A percentile compares a stretch with the other conserved stretches of the same genome.
Conservation (phyloP, 2,888 invertebrate genomes). For the Drosophila neotestacea region DNA sequence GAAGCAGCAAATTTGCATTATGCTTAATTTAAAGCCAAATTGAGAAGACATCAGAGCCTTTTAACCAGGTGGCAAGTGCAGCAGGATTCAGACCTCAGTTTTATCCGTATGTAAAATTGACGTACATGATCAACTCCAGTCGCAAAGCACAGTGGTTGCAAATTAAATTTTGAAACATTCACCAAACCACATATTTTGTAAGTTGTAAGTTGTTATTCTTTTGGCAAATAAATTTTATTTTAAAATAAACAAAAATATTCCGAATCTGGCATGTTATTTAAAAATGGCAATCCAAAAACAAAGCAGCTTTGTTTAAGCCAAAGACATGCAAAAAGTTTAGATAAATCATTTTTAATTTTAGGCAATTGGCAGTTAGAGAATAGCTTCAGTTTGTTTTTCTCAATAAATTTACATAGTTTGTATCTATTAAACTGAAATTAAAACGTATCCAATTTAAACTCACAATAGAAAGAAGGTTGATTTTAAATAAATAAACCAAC, state of each 20-base stretch:
- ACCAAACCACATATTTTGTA: not conserved
- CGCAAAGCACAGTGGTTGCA: not conserved
- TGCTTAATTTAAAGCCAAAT: constrained; percentile 49
- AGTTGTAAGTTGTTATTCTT: not conserved
- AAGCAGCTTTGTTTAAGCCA: constrained; percentile 6
- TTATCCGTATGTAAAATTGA: not conserved
- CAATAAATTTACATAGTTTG: not conserved
- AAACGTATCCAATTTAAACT: not conserved
- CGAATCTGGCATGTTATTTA: not conserved
- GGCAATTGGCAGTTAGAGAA: not conserved
- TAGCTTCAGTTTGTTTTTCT: not conserved
- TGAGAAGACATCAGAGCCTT: constrained; percentile 32
- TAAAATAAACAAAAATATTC: constrained; percentile 1
- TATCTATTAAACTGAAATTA: not conserved
- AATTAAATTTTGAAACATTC: not conserved
- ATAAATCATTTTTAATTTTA: constrained; percentile 2
- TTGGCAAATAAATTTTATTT: not conserved
- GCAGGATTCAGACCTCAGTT: not conserved
- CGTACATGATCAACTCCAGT: not conserved
- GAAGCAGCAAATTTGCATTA: constrained; percentile 50
- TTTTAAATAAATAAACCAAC: not conserved
- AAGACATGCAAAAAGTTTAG: constrained; percentile 1
- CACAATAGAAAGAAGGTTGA: not conserved
- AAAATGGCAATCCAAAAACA: not conserved
- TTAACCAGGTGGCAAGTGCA: constrained; percentile 20